phyloP scores from a whole-genome alignment of 2,113 vertebrate genomes.

The Hylia prasina region DNA sequence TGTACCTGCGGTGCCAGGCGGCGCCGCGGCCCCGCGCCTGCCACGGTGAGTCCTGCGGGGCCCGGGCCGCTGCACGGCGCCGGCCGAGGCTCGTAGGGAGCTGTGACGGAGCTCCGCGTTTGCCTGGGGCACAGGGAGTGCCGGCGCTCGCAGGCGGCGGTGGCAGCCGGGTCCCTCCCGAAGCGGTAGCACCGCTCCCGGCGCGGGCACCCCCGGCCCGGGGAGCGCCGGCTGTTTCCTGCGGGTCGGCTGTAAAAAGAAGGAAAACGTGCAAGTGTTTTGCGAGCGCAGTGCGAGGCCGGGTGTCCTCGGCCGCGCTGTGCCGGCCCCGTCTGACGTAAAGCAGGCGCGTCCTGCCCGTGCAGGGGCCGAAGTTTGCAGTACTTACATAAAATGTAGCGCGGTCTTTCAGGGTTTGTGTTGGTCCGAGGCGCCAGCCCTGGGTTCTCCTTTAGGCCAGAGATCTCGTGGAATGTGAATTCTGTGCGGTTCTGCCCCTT shows the following conservation, averaged over 20 bases:
- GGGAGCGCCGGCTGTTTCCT: not conserved
- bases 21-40: constrained; percentile 3
- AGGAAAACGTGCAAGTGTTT: not conserved
- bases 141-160: not conserved
- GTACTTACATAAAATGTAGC: rapidly evolving
- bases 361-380: not conserved
- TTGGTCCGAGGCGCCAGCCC: not conserved
- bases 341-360: rapidly evolving
- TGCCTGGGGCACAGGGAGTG: not conserved
- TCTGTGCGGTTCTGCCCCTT: not conserved
- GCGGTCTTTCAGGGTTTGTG: rapidly evolving
- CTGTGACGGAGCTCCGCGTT: not conserved
- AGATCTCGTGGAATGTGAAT: rapidly evolving
- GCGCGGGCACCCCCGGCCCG: not conserved
- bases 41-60: constrained; percentile 66
- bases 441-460: not conserved
- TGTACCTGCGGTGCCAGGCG: constrained; percentile 59
- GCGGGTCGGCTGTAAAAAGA: not conserved
- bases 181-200: rapidly evolving
- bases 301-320: not conserved
- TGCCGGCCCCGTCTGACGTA: not conserved
- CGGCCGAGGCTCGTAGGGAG: not conserved
- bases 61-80: not conserved
- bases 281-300: not conserved
- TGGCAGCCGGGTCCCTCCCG: not conserved